Base-by-base conservation (phyloP, 2,797 vertebrate species). In the Poecilia gillii region DNA sequence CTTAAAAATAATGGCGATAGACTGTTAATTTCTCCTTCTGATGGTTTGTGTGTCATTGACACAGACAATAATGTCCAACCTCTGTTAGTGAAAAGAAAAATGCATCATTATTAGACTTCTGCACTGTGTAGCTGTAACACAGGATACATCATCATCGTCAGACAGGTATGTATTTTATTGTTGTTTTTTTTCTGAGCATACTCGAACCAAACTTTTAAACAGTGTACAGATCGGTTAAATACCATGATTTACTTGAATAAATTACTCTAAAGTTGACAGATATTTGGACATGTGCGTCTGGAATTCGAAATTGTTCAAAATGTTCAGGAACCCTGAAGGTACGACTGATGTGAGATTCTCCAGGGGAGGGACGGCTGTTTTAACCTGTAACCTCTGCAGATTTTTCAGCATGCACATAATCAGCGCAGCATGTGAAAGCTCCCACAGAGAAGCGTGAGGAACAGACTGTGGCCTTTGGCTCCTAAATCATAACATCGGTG, bases 401-500 rank as follows among this genome's bases (percentile, higher is more conserved):
- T 84, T 74, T 51, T n/a, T 16, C 18, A 77, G 49, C 72, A 79
- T 87, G 59, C 53, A 41, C 75, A 77, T 78, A 33, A 70, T 64
- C 39, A 66, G 55, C 51, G 64, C 72, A 76, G 53, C 74, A 76
- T 66, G 72, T 77, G 72, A 72, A 86, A 73, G 59, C 75, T 75
- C 82, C 75, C 53, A 72, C n/a, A 71, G 43, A 46, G 72, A 75
- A 77, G 46, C 77, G 73, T 55, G 62, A 77, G 33, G 25, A 47
- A 53, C 71, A 41, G 18, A 57, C 79, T 45, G 45, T 53, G 77
- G 84, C 72, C 74, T 91, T 90, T 85, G 85, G 47, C 85, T 85
- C 88, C 80, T 78, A 84, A 49, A 87, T 83, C 84, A 79, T 75
- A 77, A 79, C 72, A 85, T 82, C 81, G 84, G 59, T 73, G 70